Percentiles rank a stretch among this genome's conserved stretches.
Evolutionary conservation across 1,140 invertebrate species (phyloP).

Genomic region (Lasioglossum albipes): DNA sequence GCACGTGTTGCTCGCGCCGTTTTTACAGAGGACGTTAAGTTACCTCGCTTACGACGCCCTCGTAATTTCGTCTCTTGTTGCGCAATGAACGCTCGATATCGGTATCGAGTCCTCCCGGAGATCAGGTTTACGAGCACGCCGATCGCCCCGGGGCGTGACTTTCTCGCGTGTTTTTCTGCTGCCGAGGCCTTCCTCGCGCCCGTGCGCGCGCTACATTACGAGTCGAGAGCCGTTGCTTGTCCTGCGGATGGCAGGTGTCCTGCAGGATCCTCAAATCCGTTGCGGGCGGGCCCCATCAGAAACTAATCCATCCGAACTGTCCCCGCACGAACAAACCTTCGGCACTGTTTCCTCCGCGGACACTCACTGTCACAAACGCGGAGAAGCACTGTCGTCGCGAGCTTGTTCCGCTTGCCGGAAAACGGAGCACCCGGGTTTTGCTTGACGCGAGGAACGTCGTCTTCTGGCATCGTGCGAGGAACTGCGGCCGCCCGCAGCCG

Average conservation of each 20-base stretch:
- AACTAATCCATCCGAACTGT: too few species aligned
- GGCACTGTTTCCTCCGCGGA: too few species aligned
- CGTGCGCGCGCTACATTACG: background rate
- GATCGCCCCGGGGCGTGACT: constrained; percentile 39
- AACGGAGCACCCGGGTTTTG: constrained; percentile 1
- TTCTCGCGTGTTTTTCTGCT: background rate
- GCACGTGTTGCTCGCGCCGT: background rate
- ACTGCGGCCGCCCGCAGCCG: constrained; percentile 52
- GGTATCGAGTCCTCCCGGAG: constrained; percentile 20
- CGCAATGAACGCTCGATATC: constrained; percentile 14
- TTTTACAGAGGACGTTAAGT: constrained; percentile 27
- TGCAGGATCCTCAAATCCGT: too few species aligned
- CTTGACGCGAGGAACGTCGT: constrained; percentile 55
- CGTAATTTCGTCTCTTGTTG: constrained; percentile 26
- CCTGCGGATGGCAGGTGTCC: too few species aligned
- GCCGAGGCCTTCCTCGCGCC: background rate
- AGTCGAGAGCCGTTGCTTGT: background rate
- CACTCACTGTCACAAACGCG: too few species aligned
- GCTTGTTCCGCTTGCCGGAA: background rate
- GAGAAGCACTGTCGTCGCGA: too few species aligned
- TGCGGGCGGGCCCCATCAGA: too few species aligned
- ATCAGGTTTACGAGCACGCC: constrained; percentile 22
- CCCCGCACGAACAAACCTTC: too few species aligned
- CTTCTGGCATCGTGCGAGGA: constrained; percentile 61
- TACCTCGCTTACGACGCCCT: constrained; percentile 14